Conservation (phyloP, 2,888 invertebrate genomes). For the Drosophila longiperda region DNA sequence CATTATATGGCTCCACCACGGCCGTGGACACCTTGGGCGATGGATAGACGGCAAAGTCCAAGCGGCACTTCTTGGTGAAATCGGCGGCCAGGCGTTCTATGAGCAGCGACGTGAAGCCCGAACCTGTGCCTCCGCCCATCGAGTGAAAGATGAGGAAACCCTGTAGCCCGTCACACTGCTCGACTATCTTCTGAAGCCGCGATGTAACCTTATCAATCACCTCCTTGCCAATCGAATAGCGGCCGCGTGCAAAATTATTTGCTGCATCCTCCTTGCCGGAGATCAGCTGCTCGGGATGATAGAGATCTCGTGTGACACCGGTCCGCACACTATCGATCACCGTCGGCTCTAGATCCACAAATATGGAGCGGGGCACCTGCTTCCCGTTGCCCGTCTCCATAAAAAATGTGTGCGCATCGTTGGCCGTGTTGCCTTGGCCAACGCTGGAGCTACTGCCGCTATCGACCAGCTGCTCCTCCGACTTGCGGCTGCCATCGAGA, state of each 20-base stretch:
- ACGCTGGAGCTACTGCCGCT: slow-evolving; percentile 62
- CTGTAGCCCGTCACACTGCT: slow-evolving; percentile 92
- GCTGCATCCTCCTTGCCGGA: slow-evolving; percentile 95
- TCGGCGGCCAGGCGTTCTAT: slow-evolving; percentile 94
- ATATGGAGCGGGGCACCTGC: slow-evolving; percentile 92
- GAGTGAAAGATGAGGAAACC: slow-evolving; percentile 96
- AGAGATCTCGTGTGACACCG: slow-evolving; percentile 72
- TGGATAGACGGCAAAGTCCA: slow-evolving; percentile 96
- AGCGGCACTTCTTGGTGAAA: slow-evolving; percentile 94
- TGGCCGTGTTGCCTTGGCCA: slow-evolving; percentile 68
- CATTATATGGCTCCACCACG: slow-evolving; percentile 97
- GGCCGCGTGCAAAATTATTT: slow-evolving; percentile 95
- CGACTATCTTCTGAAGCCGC: slow-evolving; percentile 92
- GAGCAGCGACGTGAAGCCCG: slow-evolving; percentile 94
- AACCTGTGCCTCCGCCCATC: slow-evolving; percentile 94
- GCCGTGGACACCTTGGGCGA: slow-evolving; percentile 96
- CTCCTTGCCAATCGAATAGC: slow-evolving; percentile 94
- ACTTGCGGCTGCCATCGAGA: slow-evolving; percentile 88
- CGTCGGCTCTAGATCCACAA: slow-evolving; percentile 83
- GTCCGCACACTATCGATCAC: slow-evolving; percentile 83
- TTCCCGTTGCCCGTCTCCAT: slow-evolving; percentile 94
- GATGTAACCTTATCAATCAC: slow-evolving; percentile 91
- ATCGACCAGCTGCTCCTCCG: slow-evolving; percentile 69
- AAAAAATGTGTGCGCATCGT: slow-evolving; percentile 89
- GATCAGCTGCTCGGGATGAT: slow-evolving; percentile 92